Evolutionary conservation across 1,140 invertebrate genomes (phyloP).

Genomic region (Megathymus violae): DNA sequence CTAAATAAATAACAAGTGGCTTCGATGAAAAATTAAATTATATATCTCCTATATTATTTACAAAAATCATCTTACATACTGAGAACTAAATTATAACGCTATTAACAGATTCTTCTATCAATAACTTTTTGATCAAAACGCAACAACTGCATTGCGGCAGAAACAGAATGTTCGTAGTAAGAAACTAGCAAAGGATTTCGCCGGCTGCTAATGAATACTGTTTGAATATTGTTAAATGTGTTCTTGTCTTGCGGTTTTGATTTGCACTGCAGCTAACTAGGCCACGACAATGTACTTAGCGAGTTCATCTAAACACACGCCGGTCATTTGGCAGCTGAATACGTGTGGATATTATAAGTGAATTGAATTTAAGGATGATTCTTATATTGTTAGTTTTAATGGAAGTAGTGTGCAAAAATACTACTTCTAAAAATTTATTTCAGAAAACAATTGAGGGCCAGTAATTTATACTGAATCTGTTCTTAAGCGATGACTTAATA

Average conservation of each 20-base stretch:
- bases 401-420: too few relatives aligned
- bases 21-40: neutral
- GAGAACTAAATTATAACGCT: neutral
- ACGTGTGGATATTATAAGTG: too few relatives aligned
- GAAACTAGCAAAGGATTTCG: neutral
- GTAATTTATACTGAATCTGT: too few relatives aligned
- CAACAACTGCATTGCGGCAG: neutral
- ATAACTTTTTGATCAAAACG: neutral
- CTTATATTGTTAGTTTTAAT: too few relatives aligned
- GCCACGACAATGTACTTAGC: neutral
- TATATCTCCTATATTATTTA: too few relatives aligned
- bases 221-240: neutral
- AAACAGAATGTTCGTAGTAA: neutral
- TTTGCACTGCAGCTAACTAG: constrained; percentile 1
- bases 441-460: too few relatives aligned
- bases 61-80: too few relatives aligned
- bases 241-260: constrained; percentile 1
- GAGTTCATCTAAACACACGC: constrained; percentile 1
- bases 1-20: too few relatives aligned
- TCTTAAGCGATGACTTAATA: too few relatives aligned
- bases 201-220: neutral
- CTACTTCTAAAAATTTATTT: too few relatives aligned
- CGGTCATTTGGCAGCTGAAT: constrained; percentile 2
- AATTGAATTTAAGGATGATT: too few relatives aligned
- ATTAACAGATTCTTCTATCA: neutral